These are phyloP conservation scores for Pempheris klunzingeri DNA, from an alignment of 2,797 vertebrate genomes.

Conservation along the genomic window DNA sequence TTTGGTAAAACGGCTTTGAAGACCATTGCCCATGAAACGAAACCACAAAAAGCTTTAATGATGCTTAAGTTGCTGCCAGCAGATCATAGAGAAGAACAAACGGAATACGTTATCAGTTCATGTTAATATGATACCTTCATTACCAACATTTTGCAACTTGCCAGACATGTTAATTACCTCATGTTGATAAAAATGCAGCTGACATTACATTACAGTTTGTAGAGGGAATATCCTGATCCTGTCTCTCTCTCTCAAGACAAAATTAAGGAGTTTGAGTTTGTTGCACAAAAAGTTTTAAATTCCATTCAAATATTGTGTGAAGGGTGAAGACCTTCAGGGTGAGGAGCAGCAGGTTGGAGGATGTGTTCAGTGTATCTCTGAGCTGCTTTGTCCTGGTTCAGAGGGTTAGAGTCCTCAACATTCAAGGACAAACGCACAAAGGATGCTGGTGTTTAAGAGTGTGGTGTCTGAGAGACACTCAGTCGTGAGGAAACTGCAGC, in stretches of 20 bases:
- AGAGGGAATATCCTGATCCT: no score
- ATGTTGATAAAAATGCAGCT: no score
- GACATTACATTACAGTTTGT: no score
- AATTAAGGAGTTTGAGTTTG: not conserved
- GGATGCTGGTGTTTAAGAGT: constrained; percentile 49
- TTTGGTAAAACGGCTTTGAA: not conserved
- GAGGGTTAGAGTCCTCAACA: constrained; percentile 14
- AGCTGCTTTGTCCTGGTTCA: constrained; percentile 11
- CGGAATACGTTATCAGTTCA: not conserved
- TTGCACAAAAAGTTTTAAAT: not conserved
- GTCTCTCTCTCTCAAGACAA: not conserved
- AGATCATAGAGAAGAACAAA: not conserved
- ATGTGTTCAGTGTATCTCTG: not conserved
- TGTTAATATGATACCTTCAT: no score
- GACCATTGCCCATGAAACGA: not conserved
- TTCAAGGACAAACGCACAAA: constrained; percentile 67
- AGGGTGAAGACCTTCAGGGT: not conserved
- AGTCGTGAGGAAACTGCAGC: constrained; percentile 55
- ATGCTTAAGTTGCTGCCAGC: not conserved
- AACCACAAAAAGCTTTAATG: not conserved
- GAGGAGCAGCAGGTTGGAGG: constrained; percentile 21
- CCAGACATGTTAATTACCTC: not conserved
- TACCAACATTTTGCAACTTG: not conserved
- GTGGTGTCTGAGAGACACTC: constrained; percentile 60
- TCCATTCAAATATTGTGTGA: not conserved